Conservation (phyloP, 2,113 vertebrate genomes). For the Brachypodius melanocephalos region DNA sequence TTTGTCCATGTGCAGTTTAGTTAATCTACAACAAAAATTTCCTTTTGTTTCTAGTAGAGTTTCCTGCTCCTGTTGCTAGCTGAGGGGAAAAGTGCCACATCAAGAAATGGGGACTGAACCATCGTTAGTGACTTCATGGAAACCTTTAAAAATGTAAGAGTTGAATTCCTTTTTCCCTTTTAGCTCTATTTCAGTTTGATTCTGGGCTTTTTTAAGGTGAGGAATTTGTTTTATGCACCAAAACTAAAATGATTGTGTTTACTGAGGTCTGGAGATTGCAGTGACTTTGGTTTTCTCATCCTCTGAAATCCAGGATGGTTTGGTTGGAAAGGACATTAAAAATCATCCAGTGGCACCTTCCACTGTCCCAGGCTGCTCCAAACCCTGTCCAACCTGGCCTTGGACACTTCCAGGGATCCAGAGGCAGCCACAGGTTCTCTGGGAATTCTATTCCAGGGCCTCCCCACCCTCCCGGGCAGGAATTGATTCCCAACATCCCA, state of each 20-base stretch:
- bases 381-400: not conserved
- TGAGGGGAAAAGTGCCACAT: rapidly evolving
- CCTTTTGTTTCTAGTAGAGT: not conserved
- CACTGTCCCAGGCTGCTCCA: not conserved
- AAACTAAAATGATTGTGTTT: not conserved
- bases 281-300: not conserved
- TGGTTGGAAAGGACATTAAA: not conserved
- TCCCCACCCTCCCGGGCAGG: rapidly evolving
- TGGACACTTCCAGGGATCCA: not conserved
- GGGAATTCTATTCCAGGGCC: rapidly evolving
- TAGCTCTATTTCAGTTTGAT: not conserved
- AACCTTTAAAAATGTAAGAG: not conserved
- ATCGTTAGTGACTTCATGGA: rapidly evolving
- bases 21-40: not conserved
- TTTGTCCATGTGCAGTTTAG: not conserved
- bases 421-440: not conserved
- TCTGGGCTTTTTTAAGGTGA: not conserved
- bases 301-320: not conserved
- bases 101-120: not conserved
- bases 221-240: not conserved
- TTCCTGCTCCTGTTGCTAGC: not conserved
- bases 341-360: rapidly evolving
- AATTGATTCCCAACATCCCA: not conserved
- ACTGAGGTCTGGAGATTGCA: not conserved
- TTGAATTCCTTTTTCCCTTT: not conserved